Percentiles rank a stretch among this genome's conserved stretches.
Conservation (phyloP, 2,797 vertebrate species). For the Neomorphus geoffroyi region DNA sequence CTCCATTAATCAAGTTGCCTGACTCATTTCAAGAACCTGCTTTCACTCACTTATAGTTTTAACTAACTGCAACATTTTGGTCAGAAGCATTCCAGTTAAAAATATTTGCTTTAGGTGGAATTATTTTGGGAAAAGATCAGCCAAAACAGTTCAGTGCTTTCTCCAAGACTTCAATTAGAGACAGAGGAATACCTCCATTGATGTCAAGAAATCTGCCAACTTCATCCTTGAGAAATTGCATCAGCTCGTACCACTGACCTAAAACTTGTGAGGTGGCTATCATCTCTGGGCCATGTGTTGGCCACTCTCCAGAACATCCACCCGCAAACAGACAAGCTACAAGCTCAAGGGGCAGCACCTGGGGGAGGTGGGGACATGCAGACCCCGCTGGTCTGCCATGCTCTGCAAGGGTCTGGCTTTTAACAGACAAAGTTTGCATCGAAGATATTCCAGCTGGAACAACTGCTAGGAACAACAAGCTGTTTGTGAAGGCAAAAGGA, state of each 20-base stretch:
- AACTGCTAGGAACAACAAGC: neutral
- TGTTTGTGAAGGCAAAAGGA: neutral
- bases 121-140: neutral
- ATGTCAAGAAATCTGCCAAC: neutral
- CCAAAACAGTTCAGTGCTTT: neutral
- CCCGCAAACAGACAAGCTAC: neutral
- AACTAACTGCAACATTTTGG: neutral
- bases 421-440: neutral
- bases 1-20: neutral
- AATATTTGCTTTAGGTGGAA: conserved; percentile 19
- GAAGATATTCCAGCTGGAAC: neutral
- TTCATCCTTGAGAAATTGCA: neutral
- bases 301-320: neutral
- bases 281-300: rapidly evolving
- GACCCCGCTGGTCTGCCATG: neutral
- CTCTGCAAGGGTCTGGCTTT: neutral
- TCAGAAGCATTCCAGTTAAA: neutral
- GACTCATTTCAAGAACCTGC: neutral
- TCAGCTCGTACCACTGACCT: neutral
- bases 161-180: neutral
- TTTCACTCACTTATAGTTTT: neutral
- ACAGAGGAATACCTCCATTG: neutral
- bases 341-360: neutral
- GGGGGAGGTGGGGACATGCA: neutral
- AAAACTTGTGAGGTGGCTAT: neutral